Conservation (phyloP, 1,140 invertebrate species). For the Cyclina sinensis region DNA sequence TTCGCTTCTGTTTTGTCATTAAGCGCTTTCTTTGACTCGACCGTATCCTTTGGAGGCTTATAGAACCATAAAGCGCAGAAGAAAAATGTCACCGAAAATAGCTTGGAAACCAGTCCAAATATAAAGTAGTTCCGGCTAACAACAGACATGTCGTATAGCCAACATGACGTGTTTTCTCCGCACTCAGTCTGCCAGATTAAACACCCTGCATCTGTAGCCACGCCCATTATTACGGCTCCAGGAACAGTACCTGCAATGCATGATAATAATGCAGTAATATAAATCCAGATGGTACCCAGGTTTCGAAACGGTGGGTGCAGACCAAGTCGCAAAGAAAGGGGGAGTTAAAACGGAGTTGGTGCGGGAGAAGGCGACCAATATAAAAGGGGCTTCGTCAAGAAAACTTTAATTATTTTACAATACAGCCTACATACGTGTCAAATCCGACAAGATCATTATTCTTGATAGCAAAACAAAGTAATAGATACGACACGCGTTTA, state of each 20-base stretch:
- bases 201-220: constrained; percentile 35
- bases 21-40: not conserved
- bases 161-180: constrained; percentile 47
- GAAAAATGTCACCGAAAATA: constrained; percentile 25
- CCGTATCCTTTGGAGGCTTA: constrained; percentile 31
- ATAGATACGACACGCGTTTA: too few species aligned
- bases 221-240: constrained; percentile 30
- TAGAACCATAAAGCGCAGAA: constrained; percentile 43
- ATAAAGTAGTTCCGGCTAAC: constrained; percentile 53
- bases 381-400: not conserved
- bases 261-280: too few species aligned
- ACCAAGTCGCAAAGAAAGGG: not conserved
- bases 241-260: constrained; percentile 36
- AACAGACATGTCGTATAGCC: constrained; percentile 10
- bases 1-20: not conserved
- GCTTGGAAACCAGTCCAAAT: constrained; percentile 6
- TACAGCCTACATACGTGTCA: not conserved
- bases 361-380: not conserved
- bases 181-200: constrained; percentile 55
- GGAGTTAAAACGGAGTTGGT: not conserved
- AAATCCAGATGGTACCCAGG: not conserved
- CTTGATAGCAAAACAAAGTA: too few species aligned
- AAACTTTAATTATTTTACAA: not conserved
- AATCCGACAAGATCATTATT: too few species aligned
- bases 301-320: too few species aligned